Conservation (phyloP, 2,113 vertebrate genomes). For the Silurus asotus region DNA sequence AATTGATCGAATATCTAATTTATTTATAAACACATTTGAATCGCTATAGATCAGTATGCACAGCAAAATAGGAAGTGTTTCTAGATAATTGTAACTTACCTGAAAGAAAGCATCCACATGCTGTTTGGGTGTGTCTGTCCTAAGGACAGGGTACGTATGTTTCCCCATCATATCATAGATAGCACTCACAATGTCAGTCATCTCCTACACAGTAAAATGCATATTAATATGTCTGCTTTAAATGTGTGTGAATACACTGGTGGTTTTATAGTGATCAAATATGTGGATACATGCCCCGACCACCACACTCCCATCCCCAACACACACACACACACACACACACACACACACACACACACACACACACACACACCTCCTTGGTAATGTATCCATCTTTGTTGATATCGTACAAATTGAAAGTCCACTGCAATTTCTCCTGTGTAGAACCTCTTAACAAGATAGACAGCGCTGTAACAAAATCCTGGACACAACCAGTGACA, state of each 20-base stretch:
- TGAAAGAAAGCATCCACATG: conserved; percentile 97
- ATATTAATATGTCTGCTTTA: neutral
- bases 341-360: conserved; percentile 43
- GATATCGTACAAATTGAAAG: conserved; percentile 96
- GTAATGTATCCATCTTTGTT: conserved; percentile 96
- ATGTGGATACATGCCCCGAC: neutral
- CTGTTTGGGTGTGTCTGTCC: conserved; percentile 88
- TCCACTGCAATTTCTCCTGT: conserved; percentile 94
- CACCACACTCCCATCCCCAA: conserved; percentile 43
- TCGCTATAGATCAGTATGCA: conserved; percentile 22
- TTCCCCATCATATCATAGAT: conserved; percentile 99
- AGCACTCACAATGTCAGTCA: conserved; percentile 94
- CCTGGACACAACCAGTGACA: conserved; percentile 68
- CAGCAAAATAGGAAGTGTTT: neutral
- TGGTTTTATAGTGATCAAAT: neutral
- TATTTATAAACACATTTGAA: conserved; percentile 14
- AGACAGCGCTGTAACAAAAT: conserved; percentile 93
- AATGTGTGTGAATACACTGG: neutral
- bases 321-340: conserved; percentile 60
- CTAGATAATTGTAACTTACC: conserved; percentile 65
- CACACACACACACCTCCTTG: conserved; percentile 80
- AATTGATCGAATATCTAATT: no score
- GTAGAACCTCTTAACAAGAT: conserved; percentile 88
- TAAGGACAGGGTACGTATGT: conserved; percentile 91
- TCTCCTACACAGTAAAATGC: conserved; percentile 77